Conservation (phyloP, 2,888 invertebrate genomes). For the Volucella zonaria region DNA sequence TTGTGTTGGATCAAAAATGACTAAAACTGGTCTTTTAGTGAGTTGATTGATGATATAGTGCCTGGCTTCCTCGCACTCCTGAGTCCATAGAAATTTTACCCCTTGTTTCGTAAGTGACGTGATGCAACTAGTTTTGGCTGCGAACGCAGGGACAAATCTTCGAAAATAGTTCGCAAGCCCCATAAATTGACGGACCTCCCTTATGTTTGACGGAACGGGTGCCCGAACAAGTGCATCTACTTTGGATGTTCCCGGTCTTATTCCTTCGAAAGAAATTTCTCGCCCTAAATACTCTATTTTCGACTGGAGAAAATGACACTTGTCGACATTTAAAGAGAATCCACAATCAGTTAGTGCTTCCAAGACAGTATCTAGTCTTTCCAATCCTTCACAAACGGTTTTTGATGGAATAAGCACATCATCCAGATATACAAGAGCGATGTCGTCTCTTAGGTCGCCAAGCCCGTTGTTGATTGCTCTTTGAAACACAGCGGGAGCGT, state of each 20-base stretch:
- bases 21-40: conserved; percentile 7
- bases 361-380: conserved; percentile 16
- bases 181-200: conserved; percentile 44
- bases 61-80: conserved; percentile 16
- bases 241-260: conserved; percentile 34
- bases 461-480: conserved; percentile 25
- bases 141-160: conserved; percentile 42
- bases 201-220: conserved; percentile 29
- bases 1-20: background rate
- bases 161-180: conserved; percentile 46
- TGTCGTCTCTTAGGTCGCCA: conserved; percentile 1
- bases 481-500: conserved; percentile 23
- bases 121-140: conserved; percentile 22
- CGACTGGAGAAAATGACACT: conserved; percentile 65
- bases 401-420: conserved; percentile 24
- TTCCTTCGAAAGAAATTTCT: conserved; percentile 59
- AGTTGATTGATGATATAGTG: no score
- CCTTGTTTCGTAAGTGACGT: conserved; percentile 14
- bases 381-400: conserved; percentile 26
- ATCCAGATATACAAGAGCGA: conserved; percentile 30
- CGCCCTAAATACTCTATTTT: conserved; percentile 75
- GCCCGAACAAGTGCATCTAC: conserved; percentile 28
- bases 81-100: conserved; percentile 13
- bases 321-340: conserved; percentile 69
- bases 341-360: conserved; percentile 59